Base-by-base conservation (phyloP, 2,888 invertebrate species). In the Tetrapedia diversipes region DNA sequence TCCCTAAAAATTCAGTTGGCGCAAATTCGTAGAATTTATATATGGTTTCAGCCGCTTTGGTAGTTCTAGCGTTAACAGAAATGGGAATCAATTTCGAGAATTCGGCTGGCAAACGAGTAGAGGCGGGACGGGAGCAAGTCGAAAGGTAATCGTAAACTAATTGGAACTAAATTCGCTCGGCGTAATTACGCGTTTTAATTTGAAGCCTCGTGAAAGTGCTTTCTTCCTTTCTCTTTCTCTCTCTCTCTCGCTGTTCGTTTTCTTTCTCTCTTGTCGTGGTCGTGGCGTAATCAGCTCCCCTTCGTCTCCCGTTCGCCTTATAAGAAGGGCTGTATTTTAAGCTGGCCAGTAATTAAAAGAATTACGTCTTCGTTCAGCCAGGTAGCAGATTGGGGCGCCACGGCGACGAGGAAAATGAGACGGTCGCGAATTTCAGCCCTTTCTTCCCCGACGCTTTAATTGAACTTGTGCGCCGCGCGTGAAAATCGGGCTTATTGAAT, bases 111-210 rank as follows among this genome's bases (percentile, higher is more conserved):
- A 27, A 74, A 64, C 67, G 39, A 59, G 57, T 24, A n/a, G 39
- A 41, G 45, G 43, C 37, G 65, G 4, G 14, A 1, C 47, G 53
- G 76, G 29, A 70, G 19, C 73, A 64, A 73, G 78, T 80, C 78
- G 82, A 85, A 84, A 79, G 84, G 81, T 86, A 88, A 87, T 88
- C 84, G 81, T 80, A 80, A 87, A 86, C 86, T 88, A 90, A 90
- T 89, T 89, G 87, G 86, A 88, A 87, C 84, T 86, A 86, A 89
- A 89, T 88, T 87, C 86, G 45, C 61, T 71, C 29, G 34, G 77
- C 74, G 83, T 88, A 89, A 89, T 88, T 88, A 83, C 85, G 63
- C 85, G 81, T 86, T 89, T 89, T 89, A 89, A 89, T 89, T 88
- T 88, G 84, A 88, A 85, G 80, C 81, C 66, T 75, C 60, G 72